Base-by-base conservation (phyloP, 1,140 invertebrate species). In the Xylocopa sonorina region DNA sequence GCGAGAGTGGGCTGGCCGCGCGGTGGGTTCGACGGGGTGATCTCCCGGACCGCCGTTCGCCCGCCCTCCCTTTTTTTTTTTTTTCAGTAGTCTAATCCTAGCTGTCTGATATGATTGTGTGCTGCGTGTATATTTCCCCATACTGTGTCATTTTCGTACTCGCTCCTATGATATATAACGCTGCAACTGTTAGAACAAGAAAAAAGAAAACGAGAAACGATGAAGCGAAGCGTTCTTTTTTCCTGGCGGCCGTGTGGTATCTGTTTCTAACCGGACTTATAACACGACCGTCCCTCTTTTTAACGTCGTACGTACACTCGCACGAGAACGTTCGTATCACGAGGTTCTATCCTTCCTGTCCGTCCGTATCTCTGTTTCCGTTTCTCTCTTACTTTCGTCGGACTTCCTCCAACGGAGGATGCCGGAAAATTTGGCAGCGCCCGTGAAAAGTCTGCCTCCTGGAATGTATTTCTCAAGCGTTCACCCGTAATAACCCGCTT, bases 1-100 rank as follows among this genome's bases (percentile, higher is more conserved):
- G 86, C 84, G 81, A 83, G 87, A 83, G 85, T 88, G 84, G 85
- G 85, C 86, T 82, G 86, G 81, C 84, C 88, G n/a, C n/a, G n/a
- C n/a, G 88, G 86, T 88, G 86, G 75, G 51, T 27, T 66, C 21
- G 18, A 68, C 21, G 60, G 43, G 64, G 68, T 53, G 74, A 29
- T 63, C 69, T 55, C 67, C 53, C 64, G 29, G 82, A 85, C 87
- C 88, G 89, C 87, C 87, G 86, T 78, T 88, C 82, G 84, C 85
- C 84, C 68, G 66, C 83, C 87, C 87, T 90, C 69, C n/a, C n/a
- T n/a, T n/a, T n/a, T n/a, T n/a, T n/a, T n/a, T n/a, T 58, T 80
- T 78, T 63, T 81, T 81, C 74, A 85, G 88, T 91, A 92, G 90
- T 88, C 55, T 81, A 57, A n/a, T n/a, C n/a, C n/a, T 79, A 81